These are phyloP conservation scores for Nestor notabilis DNA, from an alignment of 2,113 vertebrate species.

Conservation along the genomic window DNA sequence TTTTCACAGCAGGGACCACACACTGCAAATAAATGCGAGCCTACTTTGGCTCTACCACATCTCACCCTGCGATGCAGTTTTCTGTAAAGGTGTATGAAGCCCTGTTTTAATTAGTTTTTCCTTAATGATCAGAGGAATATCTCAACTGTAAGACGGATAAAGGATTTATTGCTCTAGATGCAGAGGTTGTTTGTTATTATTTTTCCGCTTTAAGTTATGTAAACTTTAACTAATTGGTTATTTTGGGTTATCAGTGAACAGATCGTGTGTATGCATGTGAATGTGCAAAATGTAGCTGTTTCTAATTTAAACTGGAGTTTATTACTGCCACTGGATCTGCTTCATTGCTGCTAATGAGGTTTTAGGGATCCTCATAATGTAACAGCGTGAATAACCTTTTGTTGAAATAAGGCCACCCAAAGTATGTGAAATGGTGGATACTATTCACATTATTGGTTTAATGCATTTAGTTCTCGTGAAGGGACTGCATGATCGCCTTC, in stretches of 20 bases:
- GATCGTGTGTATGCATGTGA: not conserved
- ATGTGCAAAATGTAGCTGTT: constrained; percentile 27
- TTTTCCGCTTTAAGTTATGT: not conserved
- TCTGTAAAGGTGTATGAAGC: constrained; percentile 36
- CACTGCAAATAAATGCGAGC: not conserved
- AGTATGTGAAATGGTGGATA: not conserved
- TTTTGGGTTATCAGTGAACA: not conserved
- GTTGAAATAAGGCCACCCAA: constrained; percentile 44
- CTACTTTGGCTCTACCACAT: constrained; percentile 11
- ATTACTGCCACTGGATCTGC: constrained; percentile 40
- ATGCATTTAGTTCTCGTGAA: not conserved
- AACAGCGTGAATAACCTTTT: constrained; percentile 14
- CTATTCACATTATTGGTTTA: not conserved
- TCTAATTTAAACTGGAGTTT: constrained; percentile 57
- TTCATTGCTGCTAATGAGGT: constrained; percentile 48
- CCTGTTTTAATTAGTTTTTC: constrained; percentile 60
- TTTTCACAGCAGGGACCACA: constrained; percentile 37
- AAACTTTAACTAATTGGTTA: constrained; percentile 13
- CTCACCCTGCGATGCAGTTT: constrained; percentile 33
- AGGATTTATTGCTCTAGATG: constrained; percentile 23
- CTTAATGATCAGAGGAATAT: constrained; percentile 5
- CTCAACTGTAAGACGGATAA: not conserved
- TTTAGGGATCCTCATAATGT: constrained; percentile 9
- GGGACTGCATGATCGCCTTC: not conserved
- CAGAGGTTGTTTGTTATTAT: not conserved